Conservation (phyloP, 2,888 invertebrate genomes). For the Pachycephus smyrnensis region DNA sequence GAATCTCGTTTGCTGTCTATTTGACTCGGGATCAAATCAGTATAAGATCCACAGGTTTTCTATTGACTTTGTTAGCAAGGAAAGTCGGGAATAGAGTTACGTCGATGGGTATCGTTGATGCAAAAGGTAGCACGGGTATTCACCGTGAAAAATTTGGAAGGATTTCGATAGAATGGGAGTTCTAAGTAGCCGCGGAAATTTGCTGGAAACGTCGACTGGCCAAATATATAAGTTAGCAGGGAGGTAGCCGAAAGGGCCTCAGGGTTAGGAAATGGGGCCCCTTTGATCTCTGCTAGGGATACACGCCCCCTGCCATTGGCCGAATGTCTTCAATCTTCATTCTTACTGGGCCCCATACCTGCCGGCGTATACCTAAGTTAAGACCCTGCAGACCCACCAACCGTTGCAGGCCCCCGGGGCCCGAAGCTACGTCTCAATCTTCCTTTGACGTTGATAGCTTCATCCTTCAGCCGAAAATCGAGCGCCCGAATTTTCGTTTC, state of each 20-base stretch:
- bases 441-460: slow-evolving; percentile 25
- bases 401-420: slow-evolving; percentile 14
- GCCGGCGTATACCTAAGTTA: slow-evolving; percentile 15
- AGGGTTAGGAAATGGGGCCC: slow-evolving; percentile 24
- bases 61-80: background rate
- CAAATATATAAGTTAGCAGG: slow-evolving; percentile 5
- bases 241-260: slow-evolving; percentile 25
- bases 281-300: slow-evolving; percentile 44
- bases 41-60: background rate
- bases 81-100: background rate
- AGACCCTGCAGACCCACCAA: background rate
- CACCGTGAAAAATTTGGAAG: background rate
- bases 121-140: background rate
- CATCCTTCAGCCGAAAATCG: slow-evolving; percentile 28
- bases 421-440: slow-evolving; percentile 8
- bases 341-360: slow-evolving; percentile 13
- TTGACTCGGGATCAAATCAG: background rate
- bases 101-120: background rate
- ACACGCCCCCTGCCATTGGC: slow-evolving; percentile 36
- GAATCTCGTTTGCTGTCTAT: background rate
- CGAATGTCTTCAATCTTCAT: slow-evolving; percentile 30
- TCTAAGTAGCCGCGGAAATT: background rate
- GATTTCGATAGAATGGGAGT: background rate
- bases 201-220: background rate
- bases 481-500: slow-evolving; percentile 2